Percentiles rank a stretch among this genome's conserved stretches.
These are phyloP conservation scores for Acanthopleura granulata DNA, from an alignment of 2,888 invertebrate species.

Conservation along the genomic window DNA sequence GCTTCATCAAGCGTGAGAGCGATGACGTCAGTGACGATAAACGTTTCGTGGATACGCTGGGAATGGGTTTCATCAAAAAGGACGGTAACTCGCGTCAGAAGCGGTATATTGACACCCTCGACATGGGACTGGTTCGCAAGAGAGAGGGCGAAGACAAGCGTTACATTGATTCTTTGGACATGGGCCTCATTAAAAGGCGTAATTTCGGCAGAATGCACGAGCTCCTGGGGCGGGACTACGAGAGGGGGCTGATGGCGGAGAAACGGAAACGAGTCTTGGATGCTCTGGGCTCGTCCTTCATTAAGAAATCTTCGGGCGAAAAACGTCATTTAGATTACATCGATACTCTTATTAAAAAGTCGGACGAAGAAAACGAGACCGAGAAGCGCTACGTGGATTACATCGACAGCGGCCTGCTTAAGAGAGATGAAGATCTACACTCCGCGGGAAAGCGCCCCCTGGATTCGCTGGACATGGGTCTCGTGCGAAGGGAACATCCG, in stretches of 20 bases:
- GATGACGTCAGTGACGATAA: not conserved
- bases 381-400: conserved; percentile 14
- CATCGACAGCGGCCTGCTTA: conserved; percentile 10
- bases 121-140: not conserved
- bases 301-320: conserved; percentile 5
- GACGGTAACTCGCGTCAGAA: not conserved
- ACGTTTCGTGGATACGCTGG: not conserved
- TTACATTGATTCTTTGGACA: conserved; percentile 9
- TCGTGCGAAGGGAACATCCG: conserved; percentile 1
- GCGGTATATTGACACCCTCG: not conserved
- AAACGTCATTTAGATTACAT: conserved; percentile 16
- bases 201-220: not conserved
- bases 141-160: not conserved
- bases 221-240: not conserved
- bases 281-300: not conserved
- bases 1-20: not conserved
- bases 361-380: conserved; percentile 1
- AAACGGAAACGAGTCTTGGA: not conserved
- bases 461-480: conserved; percentile 3
- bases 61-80: conserved; percentile 16
- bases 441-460: not conserved
- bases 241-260: not conserved
- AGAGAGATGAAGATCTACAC: conserved; percentile 8
- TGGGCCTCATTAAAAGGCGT: conserved; percentile 7
- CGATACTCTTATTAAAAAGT: conserved; percentile 4